Percentiles rank a stretch among this genome's conserved stretches.
Evolutionary conservation across 2,888 invertebrate species (phyloP).

Genomic region (Zeuzera pyrina): DNA sequence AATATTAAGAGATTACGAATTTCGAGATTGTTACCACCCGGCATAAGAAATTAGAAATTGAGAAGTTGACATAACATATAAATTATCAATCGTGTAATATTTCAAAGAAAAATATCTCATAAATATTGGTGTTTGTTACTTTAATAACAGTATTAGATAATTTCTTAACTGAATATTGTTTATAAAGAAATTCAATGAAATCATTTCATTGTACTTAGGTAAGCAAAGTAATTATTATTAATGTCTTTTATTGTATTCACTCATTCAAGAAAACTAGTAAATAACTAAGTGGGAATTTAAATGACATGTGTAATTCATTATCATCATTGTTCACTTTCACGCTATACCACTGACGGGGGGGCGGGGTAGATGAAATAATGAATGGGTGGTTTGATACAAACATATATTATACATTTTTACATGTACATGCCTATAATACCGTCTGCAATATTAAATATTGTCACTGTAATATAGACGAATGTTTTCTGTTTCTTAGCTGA

Average conservation of each 20-base stretch:
- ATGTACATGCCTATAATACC: no score
- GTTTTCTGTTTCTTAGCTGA: no score
- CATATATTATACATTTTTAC: no score
- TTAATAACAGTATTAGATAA: slow-evolving; percentile 48
- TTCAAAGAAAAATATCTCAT: slow-evolving; percentile 31
- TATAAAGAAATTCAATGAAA: slow-evolving; percentile 33
- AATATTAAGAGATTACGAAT: slow-evolving; percentile 54
- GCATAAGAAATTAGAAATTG: slow-evolving; percentile 41
- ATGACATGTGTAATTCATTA: no score
- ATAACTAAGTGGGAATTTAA: slow-evolving; percentile 48
- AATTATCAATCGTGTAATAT: slow-evolving; percentile 33
- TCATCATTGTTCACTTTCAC: no score
- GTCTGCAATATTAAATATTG: no score
- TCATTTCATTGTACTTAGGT: slow-evolving; percentile 53
- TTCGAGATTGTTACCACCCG: slow-evolving; percentile 69
- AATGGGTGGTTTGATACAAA: no score
- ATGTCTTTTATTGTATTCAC: slow-evolving; percentile 47
- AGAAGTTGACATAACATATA: slow-evolving; percentile 37
- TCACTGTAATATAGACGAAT: no score
- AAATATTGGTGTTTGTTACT: slow-evolving; percentile 54
- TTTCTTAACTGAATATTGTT: slow-evolving; percentile 49
- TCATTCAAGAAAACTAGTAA: slow-evolving; percentile 37
- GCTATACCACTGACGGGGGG: no score
- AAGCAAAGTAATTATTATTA: no score
- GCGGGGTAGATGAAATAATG: no score